Evolutionary conservation across 2,888 invertebrate species (phyloP), one percentile per base, ranked within the genome.

Genomic region (Cheiracanthium punctorium): DNA sequence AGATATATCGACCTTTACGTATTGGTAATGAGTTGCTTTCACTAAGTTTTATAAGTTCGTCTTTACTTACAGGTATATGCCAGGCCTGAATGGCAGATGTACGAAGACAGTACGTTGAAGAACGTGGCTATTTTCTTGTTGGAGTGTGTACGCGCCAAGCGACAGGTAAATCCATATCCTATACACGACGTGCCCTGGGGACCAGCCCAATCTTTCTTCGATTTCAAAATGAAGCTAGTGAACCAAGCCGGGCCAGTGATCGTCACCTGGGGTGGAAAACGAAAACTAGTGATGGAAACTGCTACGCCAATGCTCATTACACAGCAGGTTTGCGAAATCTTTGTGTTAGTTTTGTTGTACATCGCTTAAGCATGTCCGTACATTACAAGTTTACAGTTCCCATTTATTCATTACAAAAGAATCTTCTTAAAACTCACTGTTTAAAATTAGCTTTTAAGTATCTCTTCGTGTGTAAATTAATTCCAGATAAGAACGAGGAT

Each of bases 181-280:
- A 29, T 89, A 1, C 89, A 90, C 80, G 90, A 91, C 81, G 88
- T 90, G 20, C 90, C 91, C 0, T 91, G 91, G 91, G 91, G 91
- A 1, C 90, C 90, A 7, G 91, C 90, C 5, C 90, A 90, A 48
- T 88, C 89, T 33, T 90, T 91, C 71, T 90, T 88, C 84, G 89
- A 90, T 75, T 90, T 89, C 77, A 90, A 90, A 17, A 89, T 90
- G 82, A 88, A 89, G 67, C 86, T 90, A 2, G 74, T 90, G 58
- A 90, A 90, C 86, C 90, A 90, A 72, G 77, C 85, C 1, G 90
- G 89, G 4, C 90, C 91, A 0, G 87, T 90, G 32, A 90, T 91
- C 33, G 88, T 89, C 37, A 90, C 90, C n/a, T 90, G 90, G 90
- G 90, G 90, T 12, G 91, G 91, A 12, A 89, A 89, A 43, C 88